Evolutionary conservation across 2,888 invertebrate genomes (phyloP), one percentile per base, ranked within the genome.

Genomic region (Drosophila phalerata): DNA sequence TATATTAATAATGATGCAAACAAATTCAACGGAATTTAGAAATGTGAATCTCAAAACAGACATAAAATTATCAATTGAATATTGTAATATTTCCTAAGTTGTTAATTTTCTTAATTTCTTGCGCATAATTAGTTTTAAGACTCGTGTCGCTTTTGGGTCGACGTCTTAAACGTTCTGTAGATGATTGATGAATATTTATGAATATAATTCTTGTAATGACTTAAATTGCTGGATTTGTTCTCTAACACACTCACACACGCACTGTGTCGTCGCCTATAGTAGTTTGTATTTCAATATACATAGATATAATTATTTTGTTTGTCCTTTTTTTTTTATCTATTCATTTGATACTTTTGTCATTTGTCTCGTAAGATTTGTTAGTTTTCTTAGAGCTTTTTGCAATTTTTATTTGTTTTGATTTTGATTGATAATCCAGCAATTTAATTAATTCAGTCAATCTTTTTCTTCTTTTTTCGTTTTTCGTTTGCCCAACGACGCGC

Each of bases 361-460:
- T 32, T 53, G 13, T 34, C 37, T 34, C 5, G 17, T 69, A 48
- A 25, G 42, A 48, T 43, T 58, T 53, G 68, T 34, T 61, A 67
- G 63, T 62, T 62, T 62, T 51, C 15, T 52, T 73, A 78, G 61
- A 66, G 48, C 55, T 77, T 68, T 68, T 74, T 77, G 48, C 66
- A 64, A 67, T 66, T 43, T 69, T 48, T 57, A 45, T 69, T 69
- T 65, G 60, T 69, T 78, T 70, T 42, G 60, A 69, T 78, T 76
- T 63, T 69, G 61, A 81, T 63, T 70, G 63, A 81, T 81, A 76
- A 81, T 88, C 91, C 92, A 91, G 91, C 92, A 92, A 91, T 91
- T 92, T 91, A 88, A 91, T 91, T 89, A 90, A 83, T 82, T 79
- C 64, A 74, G 79, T 40, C 63, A 66, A 79, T 88, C 76, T 85